These are phyloP conservation scores for Ennomos fuscantarius DNA, from an alignment of 2,888 invertebrate genomes.

Conservation along the genomic window DNA sequence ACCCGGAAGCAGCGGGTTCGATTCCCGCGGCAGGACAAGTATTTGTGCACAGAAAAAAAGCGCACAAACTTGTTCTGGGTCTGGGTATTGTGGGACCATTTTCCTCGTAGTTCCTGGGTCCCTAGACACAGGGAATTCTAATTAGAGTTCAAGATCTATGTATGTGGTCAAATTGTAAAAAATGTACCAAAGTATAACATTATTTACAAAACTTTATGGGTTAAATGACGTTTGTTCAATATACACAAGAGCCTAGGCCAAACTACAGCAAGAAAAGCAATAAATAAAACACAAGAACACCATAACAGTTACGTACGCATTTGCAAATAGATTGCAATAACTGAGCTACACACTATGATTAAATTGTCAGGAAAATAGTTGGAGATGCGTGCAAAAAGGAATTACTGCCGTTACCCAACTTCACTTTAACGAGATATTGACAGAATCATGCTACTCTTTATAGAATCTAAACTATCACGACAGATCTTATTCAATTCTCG, in stretches of 20 bases:
- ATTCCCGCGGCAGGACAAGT: no score
- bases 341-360: slow-evolving; percentile 45
- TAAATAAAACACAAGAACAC: slow-evolving; percentile 24
- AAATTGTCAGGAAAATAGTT: slow-evolving; percentile 50
- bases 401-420: slow-evolving; percentile 34
- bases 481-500: neutral
- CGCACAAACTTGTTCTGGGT: no score
- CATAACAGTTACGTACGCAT: slow-evolving; percentile 40
- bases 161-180: no score
- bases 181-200: no score
- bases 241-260: neutral
- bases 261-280: slow-evolving; percentile 20
- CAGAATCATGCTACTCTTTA: slow-evolving; percentile 23
- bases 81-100: no score
- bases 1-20: no score
- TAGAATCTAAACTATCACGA: slow-evolving; percentile 6
- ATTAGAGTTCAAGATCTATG: no score
- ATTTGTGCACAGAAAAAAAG: no score
- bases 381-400: slow-evolving; percentile 45
- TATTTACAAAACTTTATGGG: no score
- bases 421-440: slow-evolving; percentile 26
- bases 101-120: no score
- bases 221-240: no score
- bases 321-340: slow-evolving; percentile 42
- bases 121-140: no score